Evolutionary conservation across 2,888 invertebrate species (phyloP).

Genomic region (Linnaemya tessellans): DNA sequence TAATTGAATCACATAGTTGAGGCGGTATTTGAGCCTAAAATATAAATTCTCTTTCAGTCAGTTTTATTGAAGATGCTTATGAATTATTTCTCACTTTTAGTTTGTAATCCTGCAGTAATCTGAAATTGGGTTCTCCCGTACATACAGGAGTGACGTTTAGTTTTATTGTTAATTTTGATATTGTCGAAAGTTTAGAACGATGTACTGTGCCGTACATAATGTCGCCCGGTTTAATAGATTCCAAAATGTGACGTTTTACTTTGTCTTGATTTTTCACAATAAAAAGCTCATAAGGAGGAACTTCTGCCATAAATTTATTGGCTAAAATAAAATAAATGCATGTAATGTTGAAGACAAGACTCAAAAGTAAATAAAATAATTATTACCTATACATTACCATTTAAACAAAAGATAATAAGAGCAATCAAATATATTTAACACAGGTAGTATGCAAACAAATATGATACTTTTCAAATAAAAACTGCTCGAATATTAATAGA

Average conservation of each 20-base stretch:
- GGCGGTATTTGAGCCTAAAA: conserved; percentile 72
- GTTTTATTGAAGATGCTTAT: neutral
- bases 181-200: conserved; percentile 86
- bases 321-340: conserved; percentile 64
- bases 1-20: conserved; percentile 37
- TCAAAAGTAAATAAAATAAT: neutral
- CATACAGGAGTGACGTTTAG: conserved; percentile 89
- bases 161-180: conserved; percentile 83
- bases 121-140: conserved; percentile 90
- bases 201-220: conserved; percentile 91
- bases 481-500: neutral
- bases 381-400: conserved; percentile 49
- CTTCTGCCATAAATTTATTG: conserved; percentile 78
- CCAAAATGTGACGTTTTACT: conserved; percentile 90
- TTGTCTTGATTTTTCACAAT: conserved; percentile 88
- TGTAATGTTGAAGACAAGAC: neutral
- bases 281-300: conserved; percentile 94
- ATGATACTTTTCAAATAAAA: conserved; percentile 5
- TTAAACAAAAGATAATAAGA: neutral
- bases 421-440: neutral
- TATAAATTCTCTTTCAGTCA: neutral
- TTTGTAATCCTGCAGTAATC: conserved; percentile 93
- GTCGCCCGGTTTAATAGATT: conserved; percentile 89
- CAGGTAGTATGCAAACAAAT: neutral
- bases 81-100: conserved; percentile 87